Evolutionary conservation across 1,140 invertebrate species (phyloP).

Genomic region (Drosophila ogumai): DNA sequence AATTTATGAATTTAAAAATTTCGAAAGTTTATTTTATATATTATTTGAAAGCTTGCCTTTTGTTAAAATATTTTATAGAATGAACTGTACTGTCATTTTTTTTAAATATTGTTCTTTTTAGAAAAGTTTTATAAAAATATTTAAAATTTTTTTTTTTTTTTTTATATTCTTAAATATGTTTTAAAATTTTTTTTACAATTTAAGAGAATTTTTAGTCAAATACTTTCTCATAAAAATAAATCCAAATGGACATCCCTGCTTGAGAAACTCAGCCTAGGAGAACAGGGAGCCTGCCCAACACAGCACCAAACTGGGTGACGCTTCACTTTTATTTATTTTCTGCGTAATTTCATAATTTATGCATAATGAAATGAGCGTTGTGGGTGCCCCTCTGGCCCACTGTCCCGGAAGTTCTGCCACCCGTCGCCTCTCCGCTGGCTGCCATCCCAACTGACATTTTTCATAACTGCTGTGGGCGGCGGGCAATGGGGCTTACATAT

Average conservation of each 20-base stretch:
- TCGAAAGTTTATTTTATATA: background rate
- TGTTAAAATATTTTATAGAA: too few species aligned
- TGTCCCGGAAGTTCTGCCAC: constrained; percentile 4
- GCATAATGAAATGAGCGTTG: constrained; percentile 66
- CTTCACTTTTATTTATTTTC: constrained; percentile 57
- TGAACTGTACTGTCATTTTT: too few species aligned
- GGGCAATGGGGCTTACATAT: constrained; percentile 32
- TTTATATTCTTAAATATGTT: background rate
- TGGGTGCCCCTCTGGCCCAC: constrained; percentile 11
- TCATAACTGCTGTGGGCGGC: constrained; percentile 18
- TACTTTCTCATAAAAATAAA: background rate
- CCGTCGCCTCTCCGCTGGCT: constrained; percentile 23
- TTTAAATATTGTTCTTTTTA: too few species aligned
- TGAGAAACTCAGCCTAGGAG: constrained; percentile 8
- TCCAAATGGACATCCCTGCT: background rate
- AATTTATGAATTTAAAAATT: too few species aligned
- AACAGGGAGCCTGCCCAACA: constrained; percentile 3
- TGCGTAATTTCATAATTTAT: constrained; percentile 73
- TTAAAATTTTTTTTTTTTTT: background rate
- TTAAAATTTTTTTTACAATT: background rate
- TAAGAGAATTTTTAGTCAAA: background rate
- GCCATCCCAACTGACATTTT: constrained; percentile 68
- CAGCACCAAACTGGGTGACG: constrained; percentile 43
- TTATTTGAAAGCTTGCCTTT: background rate
- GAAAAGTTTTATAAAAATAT: too few species aligned